These are phyloP conservation scores for Conomelus anceps DNA, from an alignment of 2,888 invertebrate species.

Conservation along the genomic window DNA sequence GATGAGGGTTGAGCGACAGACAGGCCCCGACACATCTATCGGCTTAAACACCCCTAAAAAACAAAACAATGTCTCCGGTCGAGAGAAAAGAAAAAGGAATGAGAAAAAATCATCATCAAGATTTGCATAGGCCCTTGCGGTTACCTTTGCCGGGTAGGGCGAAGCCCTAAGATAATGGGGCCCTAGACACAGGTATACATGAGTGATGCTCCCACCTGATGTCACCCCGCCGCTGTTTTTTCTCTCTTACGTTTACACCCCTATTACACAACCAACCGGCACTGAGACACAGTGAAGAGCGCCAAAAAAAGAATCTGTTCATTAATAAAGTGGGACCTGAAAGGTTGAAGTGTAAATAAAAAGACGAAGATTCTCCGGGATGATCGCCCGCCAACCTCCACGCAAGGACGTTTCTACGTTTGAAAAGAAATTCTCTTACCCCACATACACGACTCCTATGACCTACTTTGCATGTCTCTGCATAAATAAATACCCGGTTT, in stretches of 20 bases:
- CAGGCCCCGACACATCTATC: slow-evolving; percentile 21
- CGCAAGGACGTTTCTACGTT: background rate
- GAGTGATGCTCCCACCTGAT: slow-evolving; percentile 9
- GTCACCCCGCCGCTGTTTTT: background rate
- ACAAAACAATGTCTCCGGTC: slow-evolving; percentile 20
- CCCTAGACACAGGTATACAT: slow-evolving; percentile 19
- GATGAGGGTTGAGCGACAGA: background rate
- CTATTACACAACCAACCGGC: background rate
- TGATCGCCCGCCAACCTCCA: slow-evolving; percentile 10
- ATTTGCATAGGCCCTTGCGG: slow-evolving; percentile 23
- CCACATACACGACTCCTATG: slow-evolving; percentile 14
- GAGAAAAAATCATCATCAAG: slow-evolving; percentile 10
- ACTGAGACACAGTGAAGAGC: slow-evolving; percentile 17
- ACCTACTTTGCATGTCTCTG: slow-evolving; percentile 24
- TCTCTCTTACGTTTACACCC: background rate
- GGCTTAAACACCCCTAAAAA: slow-evolving; percentile 27
- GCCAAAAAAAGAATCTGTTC: slow-evolving; percentile 21
- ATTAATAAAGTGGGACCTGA: slow-evolving; percentile 21
- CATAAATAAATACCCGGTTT: slow-evolving; percentile 26
- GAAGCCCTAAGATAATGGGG: slow-evolving; percentile 23
- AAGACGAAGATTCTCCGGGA: slow-evolving; percentile 17
- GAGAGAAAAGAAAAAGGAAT: slow-evolving; percentile 22
- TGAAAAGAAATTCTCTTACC: background rate
- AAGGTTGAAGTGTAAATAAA: slow-evolving; percentile 28
- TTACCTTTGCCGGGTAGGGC: background rate